phyloP scores from a whole-genome alignment of 2,888 invertebrate species.

The Atethmia centrago region DNA sequence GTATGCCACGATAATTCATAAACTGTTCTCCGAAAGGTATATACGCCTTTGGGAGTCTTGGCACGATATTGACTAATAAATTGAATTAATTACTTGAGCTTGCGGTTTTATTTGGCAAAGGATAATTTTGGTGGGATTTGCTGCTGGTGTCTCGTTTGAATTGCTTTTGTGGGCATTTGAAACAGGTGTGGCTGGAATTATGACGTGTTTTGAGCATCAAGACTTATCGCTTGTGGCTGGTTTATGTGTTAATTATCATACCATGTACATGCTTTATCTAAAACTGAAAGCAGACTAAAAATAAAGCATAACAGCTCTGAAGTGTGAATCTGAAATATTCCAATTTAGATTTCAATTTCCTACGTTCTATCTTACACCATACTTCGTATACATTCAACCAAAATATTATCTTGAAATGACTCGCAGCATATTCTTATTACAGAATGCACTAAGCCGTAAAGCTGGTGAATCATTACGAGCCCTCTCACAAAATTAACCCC shows the following conservation, averaged over 20 bases:
- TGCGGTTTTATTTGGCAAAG: conserved; percentile 65
- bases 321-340: conserved; percentile 4
- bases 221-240: conserved; percentile 34
- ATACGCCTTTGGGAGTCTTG: conserved; percentile 68
- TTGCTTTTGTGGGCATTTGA: conserved; percentile 61
- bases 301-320: not conserved
- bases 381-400: not conserved
- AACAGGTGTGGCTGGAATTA: conserved; percentile 61
- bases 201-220: conserved; percentile 47
- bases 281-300: conserved; percentile 24
- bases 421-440: conserved; percentile 48
- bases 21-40: conserved; percentile 66
- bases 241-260: conserved; percentile 40
- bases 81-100: conserved; percentile 76
- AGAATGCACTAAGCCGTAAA: conserved; percentile 57
- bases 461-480: conserved; percentile 58
- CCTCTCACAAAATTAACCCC: conserved; percentile 65
- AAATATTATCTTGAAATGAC: conserved; percentile 38
- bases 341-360: conserved; percentile 19
- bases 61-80: conserved; percentile 76
- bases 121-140: conserved; percentile 66
- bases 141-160: conserved; percentile 59
- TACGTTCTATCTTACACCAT: not conserved
- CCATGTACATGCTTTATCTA: conserved; percentile 26
- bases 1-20: conserved; percentile 80